Percentiles rank a stretch among this genome's conserved stretches.
phyloP scores from a whole-genome alignment of 2,113 vertebrate genomes.

The Carlito syrichta region DNA sequence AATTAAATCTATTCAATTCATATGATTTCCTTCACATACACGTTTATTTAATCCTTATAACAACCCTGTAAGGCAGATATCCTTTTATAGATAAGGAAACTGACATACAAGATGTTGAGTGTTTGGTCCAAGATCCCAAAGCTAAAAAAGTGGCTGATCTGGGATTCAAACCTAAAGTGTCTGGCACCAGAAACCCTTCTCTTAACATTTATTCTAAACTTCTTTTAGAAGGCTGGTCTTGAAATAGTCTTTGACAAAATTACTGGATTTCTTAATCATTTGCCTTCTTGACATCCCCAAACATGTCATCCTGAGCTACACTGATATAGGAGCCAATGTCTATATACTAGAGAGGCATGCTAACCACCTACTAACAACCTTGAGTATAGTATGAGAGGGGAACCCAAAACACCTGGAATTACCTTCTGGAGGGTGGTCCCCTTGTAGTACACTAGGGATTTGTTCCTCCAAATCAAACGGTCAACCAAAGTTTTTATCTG shows the following conservation, averaged over 20 bases:
- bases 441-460: no score
- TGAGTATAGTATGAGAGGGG: not conserved
- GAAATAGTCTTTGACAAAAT: not conserved
- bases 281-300: not conserved
- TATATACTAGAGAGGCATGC: fast-evolving
- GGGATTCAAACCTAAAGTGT: not conserved
- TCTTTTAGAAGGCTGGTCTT: not conserved
- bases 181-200: not conserved
- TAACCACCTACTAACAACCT: not conserved
- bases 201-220: not conserved
- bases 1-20: not conserved
- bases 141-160: not conserved
- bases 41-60: not conserved
- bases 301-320: not conserved
- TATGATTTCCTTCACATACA: not conserved
- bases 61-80: not conserved
- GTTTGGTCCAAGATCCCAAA: not conserved
- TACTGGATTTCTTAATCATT: not conserved
- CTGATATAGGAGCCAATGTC: not conserved
- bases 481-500: no score
- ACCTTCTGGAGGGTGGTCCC: no score
- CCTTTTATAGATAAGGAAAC: not conserved
- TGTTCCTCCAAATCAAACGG: no score
- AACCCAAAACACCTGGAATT: no score
- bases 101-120: not conserved